Evolutionary conservation across 2,888 invertebrate species (phyloP), one percentile per base, ranked within the genome.

Genomic region (Baronia brevicornis): DNA sequence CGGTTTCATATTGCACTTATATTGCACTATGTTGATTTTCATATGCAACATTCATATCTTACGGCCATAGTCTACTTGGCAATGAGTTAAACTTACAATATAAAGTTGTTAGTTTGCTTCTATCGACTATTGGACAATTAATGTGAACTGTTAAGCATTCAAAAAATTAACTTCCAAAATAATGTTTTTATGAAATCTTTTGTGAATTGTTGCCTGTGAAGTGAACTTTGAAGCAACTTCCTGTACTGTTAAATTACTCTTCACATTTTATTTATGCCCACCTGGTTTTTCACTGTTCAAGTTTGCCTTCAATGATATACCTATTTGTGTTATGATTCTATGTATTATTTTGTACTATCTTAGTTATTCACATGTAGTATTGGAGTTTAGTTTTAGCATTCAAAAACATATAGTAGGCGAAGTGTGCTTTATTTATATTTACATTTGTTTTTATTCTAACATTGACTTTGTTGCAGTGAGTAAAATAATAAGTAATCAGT

Each of bases 221-320:
- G 55, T 53, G 55, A 54, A 56, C 44, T 37, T 48, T 51, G 56
- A 60, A 53, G 48, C 26, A 39, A 44, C 59, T 59, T 60, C 59
- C 52, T 59, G 48, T 56, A 51, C 54, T 57, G 50, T 44, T 48
- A 54, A 54, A 37, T 68, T 48, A 59, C 59, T 54, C 55, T 64
- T 64, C 65, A 62, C 62, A 41, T 39, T 57, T 50, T 48, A 64
- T 51, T 46, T 51, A 53, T 55, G 57, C 55, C 54, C 57, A 59
- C 60, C 51, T 58, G 57, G 54, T 59, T 72, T 68, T 67, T 60
- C 57, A 70, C 69, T 73, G 67, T 74, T 63, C 49, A 29, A 52
- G 42, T 43, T 44, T 44, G 48, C 49, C 46, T 52, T 48, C 33
- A 44, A 48, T 51, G 49, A 54, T 58, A 48, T 56, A 53, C 54